Evolutionary conservation across 2,113 vertebrate genomes (phyloP).

Genomic region (Notothenia coriiceps): DNA sequence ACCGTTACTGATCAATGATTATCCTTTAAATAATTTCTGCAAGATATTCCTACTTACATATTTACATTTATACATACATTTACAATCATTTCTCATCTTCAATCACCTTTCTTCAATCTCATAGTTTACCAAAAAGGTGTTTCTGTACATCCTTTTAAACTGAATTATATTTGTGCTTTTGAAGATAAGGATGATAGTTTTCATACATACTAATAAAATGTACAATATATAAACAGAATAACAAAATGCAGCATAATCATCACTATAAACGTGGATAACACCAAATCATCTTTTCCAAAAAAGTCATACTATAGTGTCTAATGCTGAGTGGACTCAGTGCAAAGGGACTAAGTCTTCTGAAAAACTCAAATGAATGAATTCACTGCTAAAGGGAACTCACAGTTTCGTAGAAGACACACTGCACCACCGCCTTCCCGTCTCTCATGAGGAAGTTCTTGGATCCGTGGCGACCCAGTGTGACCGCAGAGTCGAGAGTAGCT

Average conservation of each 20-base stretch:
- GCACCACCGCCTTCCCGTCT: slow-evolving; percentile 88
- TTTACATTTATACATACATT: no score
- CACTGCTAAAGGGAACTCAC: slow-evolving; percentile 83
- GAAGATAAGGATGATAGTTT: not conserved
- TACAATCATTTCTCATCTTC: no score
- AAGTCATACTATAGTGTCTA: not conserved
- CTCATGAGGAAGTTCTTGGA: slow-evolving; percentile 94
- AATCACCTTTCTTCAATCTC: no score
- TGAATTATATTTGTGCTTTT: no score
- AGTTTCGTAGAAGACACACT: slow-evolving; percentile 94
- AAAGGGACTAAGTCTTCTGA: not conserved
- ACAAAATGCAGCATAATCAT: no score
- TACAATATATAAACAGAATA: no score
- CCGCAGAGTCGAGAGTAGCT: slow-evolving; percentile 95
- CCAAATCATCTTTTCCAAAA: not conserved
- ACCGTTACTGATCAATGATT: no score
- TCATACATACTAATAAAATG: not conserved
- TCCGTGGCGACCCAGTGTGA: slow-evolving; percentile 87
- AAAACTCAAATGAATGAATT: not conserved
- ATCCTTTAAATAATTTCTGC: no score
- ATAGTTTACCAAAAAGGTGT: no score
- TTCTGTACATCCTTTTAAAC: no score
- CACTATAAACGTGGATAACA: not conserved
- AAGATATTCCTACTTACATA: no score
- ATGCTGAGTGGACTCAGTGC: not conserved